These are phyloP conservation scores for Rissa tridactyla DNA, from an alignment of 2,113 vertebrate species.

Conservation along the genomic window DNA sequence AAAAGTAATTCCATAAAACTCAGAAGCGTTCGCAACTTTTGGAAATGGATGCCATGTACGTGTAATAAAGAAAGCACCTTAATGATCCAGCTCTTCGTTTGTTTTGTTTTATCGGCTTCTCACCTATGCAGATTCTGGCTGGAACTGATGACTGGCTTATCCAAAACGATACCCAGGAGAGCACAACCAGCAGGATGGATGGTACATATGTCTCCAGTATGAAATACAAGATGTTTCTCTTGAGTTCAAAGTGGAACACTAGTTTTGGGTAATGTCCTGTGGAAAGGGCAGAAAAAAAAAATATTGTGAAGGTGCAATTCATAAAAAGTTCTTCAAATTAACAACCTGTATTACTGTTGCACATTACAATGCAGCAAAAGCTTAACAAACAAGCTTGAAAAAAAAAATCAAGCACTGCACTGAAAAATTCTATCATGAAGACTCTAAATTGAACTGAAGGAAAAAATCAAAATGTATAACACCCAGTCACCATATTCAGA, in stretches of 20 bases:
- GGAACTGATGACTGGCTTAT: conserved; percentile 91
- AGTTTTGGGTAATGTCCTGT: conserved; percentile 85
- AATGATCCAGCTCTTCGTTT: neutral
- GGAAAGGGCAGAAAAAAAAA: neutral
- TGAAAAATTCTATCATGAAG: neutral
- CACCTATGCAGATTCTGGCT: conserved; percentile 91
- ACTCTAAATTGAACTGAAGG: neutral
- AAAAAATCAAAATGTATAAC: neutral
- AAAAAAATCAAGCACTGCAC: neutral
- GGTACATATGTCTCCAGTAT: conserved; percentile 91
- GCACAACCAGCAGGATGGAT: conserved; percentile 87
- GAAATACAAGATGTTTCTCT: conserved; percentile 90
- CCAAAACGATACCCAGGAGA: conserved; percentile 93
- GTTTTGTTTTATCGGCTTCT: neutral
- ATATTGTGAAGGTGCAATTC: neutral
- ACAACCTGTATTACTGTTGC: neutral
- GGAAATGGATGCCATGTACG: rapidly evolving
- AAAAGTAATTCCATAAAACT: neutral
- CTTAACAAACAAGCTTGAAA: neutral
- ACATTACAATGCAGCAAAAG: neutral
- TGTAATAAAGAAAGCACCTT: neutral
- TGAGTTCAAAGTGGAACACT: conserved; percentile 89
- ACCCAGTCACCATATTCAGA: neutral
- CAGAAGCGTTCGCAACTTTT: neutral
- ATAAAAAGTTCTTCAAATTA: neutral